phyloP scores from a whole-genome alignment of 2,888 invertebrate genomes.

The Acanthoscelides obtectus region DNA sequence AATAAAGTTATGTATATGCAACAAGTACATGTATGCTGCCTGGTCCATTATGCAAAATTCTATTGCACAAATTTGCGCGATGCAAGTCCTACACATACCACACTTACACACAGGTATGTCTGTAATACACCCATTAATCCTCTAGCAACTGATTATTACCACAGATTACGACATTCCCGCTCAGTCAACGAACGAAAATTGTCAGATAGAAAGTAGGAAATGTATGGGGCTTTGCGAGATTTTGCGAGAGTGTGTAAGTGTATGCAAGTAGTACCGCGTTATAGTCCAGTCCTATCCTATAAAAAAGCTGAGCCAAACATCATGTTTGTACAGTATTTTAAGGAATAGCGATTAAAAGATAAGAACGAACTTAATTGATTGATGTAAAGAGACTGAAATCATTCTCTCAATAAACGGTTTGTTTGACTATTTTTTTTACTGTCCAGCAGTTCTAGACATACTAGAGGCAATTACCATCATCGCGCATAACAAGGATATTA shows the following conservation, averaged over 20 bases:
- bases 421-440: no score
- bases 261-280: not conserved
- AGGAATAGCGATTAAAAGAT: no score
- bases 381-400: no score
- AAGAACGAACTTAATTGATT: no score
- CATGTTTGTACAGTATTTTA: no score
- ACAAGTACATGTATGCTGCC: not conserved
- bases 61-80: not conserved
- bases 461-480: no score
- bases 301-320: not conserved
- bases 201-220: not conserved
- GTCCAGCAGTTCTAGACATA: no score
- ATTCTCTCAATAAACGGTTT: no score
- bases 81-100: not conserved
- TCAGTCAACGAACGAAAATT: not conserved
- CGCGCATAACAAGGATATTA: no score
- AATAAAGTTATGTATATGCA: no score
- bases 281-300: not conserved
- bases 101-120: not conserved
- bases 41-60: not conserved
- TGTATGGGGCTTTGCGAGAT: not conserved
- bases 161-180: not conserved
- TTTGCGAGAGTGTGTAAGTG: not conserved
- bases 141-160: not conserved
- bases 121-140: not conserved